Conservation (phyloP, 1,140 invertebrate species). For the Triops cancriformis region DNA sequence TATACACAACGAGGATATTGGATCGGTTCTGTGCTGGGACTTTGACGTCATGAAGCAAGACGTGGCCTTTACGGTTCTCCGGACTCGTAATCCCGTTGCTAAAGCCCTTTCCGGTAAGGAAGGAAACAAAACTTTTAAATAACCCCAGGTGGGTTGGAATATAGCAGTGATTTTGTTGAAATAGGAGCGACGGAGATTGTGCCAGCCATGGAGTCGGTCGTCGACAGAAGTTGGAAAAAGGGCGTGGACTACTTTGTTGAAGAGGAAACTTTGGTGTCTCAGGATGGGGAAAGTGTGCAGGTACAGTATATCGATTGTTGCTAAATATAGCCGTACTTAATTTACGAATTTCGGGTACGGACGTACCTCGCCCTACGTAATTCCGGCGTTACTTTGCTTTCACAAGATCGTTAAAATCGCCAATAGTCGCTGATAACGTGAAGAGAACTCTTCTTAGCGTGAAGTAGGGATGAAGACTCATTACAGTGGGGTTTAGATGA, state of each 20-base stretch:
- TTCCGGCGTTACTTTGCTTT: too few relatives aligned
- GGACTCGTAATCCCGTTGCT: constrained; percentile 47
- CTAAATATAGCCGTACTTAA: neutral
- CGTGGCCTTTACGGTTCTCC: constrained; percentile 75
- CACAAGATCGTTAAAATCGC: too few relatives aligned
- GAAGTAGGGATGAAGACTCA: too few relatives aligned
- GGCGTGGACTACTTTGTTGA: constrained; percentile 69
- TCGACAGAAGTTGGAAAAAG: constrained; percentile 68
- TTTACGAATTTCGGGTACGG: too few relatives aligned
- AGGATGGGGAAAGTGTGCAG: constrained; percentile 91
- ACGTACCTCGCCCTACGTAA: too few relatives aligned
- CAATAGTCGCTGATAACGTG: too few relatives aligned
- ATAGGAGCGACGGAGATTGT: constrained; percentile 18
- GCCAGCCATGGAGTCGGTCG: constrained; percentile 43
- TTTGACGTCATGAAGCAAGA: constrained; percentile 90
- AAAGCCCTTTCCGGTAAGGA: neutral
- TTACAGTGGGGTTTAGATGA: too few relatives aligned
- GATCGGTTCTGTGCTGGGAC: constrained; percentile 91
- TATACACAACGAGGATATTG: constrained; percentile 69
- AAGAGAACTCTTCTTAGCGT: too few relatives aligned
- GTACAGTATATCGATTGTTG: constrained; percentile 39
- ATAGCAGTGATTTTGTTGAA: too few relatives aligned
- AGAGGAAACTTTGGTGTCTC: constrained; percentile 69
- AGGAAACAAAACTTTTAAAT: neutral
- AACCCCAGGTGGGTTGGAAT: too few relatives aligned